These are phyloP conservation scores for Numenius phaeopus DNA, from an alignment of 2,797 vertebrate species.

Conservation along the genomic window DNA sequence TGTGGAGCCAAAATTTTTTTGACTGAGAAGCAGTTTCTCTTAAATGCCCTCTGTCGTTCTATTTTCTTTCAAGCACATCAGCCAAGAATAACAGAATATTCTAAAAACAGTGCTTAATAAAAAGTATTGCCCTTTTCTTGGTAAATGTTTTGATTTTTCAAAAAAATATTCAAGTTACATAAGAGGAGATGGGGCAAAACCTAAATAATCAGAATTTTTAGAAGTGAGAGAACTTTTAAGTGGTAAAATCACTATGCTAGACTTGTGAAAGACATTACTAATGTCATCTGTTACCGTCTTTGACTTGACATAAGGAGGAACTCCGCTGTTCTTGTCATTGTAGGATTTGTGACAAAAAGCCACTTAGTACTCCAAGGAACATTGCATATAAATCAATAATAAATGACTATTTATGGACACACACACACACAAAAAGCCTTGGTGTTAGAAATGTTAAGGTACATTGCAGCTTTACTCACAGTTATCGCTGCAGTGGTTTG, in stretches of 20 bases:
- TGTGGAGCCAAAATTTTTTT: background rate
- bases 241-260: background rate
- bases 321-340: background rate
- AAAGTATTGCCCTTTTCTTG: background rate
- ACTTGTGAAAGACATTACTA: background rate
- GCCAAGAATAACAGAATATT: background rate
- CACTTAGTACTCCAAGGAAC: background rate
- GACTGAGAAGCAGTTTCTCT: background rate
- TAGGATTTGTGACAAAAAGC: background rate
- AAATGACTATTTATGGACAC: background rate
- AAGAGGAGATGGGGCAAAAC: background rate
- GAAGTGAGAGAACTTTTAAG: background rate
- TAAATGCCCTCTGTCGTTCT: background rate
- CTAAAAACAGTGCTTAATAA: background rate
- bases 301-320: background rate
- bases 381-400: background rate
- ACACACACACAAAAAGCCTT: background rate
- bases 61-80: background rate
- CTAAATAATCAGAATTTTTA: background rate
- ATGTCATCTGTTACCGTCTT: background rate
- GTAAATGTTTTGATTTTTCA: background rate
- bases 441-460: background rate
- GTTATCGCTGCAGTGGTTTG: background rate
- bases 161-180: background rate
- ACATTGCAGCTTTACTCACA: background rate